Evolutionary conservation across 2,113 vertebrate genomes (phyloP).

Genomic region (Mellivora capensis): DNA sequence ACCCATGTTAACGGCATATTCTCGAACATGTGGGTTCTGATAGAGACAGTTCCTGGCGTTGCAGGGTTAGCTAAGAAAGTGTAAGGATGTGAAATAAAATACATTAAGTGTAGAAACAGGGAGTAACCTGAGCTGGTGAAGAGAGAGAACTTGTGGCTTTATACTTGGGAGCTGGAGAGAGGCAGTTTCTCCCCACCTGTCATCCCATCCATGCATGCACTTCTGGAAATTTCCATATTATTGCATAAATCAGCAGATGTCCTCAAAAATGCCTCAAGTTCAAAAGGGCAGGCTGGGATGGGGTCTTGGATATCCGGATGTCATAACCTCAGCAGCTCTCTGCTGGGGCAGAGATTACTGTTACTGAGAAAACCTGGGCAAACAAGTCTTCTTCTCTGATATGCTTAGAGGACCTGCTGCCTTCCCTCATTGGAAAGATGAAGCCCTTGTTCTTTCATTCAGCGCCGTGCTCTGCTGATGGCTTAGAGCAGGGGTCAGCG

Average conservation of each 20-base stretch:
- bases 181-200: background rate
- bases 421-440: background rate
- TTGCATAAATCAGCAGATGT: background rate
- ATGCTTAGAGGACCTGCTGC: background rate
- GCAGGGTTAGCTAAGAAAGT: background rate
- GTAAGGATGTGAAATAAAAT: background rate
- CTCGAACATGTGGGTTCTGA: background rate
- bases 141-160: too few species aligned
- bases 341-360: background rate
- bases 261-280: background rate
- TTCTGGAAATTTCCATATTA: background rate
- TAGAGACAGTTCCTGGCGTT: background rate
- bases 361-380: background rate
- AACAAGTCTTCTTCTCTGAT: background rate
- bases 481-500: background rate
- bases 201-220: background rate
- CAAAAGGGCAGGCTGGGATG: background rate
- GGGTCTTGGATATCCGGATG: background rate
- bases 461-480: rapidly evolving
- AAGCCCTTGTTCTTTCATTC: background rate
- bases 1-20: background rate
- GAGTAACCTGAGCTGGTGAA: rapidly evolving
- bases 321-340: background rate
- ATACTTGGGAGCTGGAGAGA: background rate
- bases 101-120: background rate